phyloP scores from a whole-genome alignment of 1,140 invertebrate species.

The Oryctes rhinoceros region DNA sequence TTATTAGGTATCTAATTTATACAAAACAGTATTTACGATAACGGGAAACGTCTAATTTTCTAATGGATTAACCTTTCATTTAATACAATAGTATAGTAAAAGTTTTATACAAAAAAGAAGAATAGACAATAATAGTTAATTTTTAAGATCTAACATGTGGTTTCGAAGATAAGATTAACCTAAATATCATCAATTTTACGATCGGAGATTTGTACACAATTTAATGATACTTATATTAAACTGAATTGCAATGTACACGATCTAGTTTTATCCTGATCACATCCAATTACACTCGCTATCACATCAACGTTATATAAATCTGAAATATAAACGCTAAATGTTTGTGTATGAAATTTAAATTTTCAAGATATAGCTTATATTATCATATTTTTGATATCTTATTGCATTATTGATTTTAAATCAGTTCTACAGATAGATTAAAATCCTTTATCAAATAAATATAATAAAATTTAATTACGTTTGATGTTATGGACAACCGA shows the following conservation, averaged over 20 bases:
- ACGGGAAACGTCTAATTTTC: not conserved
- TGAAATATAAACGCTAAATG: too few species aligned
- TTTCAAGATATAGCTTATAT: too few species aligned
- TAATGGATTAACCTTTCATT: conserved; percentile 21
- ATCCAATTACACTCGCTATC: too few species aligned
- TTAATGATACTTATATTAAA: not conserved
- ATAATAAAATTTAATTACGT: too few species aligned
- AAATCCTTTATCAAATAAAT: too few species aligned
- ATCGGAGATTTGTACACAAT: not conserved
- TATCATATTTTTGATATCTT: too few species aligned
- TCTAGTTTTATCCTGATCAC: too few species aligned
- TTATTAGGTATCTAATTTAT: not conserved
- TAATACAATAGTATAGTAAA: not conserved
- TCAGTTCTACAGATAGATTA: too few species aligned
- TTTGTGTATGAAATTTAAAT: too few species aligned
- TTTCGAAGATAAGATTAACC: not conserved
- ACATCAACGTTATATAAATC: too few species aligned
- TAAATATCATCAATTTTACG: not conserved
- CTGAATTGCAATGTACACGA: not conserved
- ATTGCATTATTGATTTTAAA: too few species aligned
- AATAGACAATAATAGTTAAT: conserved; percentile 15
- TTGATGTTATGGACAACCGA: too few species aligned
- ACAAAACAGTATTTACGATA: not conserved
- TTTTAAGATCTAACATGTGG: not conserved
- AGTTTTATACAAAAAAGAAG: not conserved